These are phyloP conservation scores for Ochropleura leucogaster DNA, from an alignment of 2,888 invertebrate species.

Conservation along the genomic window DNA sequence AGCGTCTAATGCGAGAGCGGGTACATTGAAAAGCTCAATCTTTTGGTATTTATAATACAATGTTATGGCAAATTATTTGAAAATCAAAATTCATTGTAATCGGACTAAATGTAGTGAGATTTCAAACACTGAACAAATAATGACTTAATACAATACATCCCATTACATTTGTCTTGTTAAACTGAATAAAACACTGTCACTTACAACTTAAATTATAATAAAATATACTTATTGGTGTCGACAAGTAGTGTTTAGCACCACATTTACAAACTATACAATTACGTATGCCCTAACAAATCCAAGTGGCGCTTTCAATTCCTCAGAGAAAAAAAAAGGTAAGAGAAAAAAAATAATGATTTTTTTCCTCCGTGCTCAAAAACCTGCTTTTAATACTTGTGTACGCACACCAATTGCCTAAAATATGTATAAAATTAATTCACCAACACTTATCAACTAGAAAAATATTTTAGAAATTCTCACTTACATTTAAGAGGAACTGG, in stretches of 20 bases:
- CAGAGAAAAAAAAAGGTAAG: conserved; percentile 67
- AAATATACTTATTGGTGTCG: conserved; percentile 81
- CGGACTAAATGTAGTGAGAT: conserved; percentile 70
- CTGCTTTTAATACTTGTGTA: conserved; percentile 82
- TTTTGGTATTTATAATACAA: conserved; percentile 62
- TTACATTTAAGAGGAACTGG: conserved; percentile 90
- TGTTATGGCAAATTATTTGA: conserved; percentile 65
- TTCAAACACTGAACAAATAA: conserved; percentile 68
- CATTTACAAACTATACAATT: conserved; percentile 81
- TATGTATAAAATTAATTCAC: conserved; percentile 86
- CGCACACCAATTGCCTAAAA: conserved; percentile 79
- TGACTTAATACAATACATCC: conserved; percentile 65
- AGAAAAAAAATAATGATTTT: conserved; percentile 64
- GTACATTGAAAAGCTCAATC: conserved; percentile 51
- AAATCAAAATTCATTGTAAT: conserved; percentile 47
- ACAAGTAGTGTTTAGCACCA: conserved; percentile 85
- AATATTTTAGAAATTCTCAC: conserved; percentile 90
- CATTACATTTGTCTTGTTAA: conserved; percentile 72
- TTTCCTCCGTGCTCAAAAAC: conserved; percentile 65
- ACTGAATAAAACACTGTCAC: conserved; percentile 77
- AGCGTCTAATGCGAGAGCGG: conserved; percentile 16
- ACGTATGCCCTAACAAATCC: conserved; percentile 79
- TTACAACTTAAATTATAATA: conserved; percentile 84
- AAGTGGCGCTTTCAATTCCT: conserved; percentile 75
- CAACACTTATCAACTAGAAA: conserved; percentile 89